These are phyloP conservation scores for Phoxinus dragarum DNA, from an alignment of 2,797 vertebrate species.

Conservation along the genomic window DNA sequence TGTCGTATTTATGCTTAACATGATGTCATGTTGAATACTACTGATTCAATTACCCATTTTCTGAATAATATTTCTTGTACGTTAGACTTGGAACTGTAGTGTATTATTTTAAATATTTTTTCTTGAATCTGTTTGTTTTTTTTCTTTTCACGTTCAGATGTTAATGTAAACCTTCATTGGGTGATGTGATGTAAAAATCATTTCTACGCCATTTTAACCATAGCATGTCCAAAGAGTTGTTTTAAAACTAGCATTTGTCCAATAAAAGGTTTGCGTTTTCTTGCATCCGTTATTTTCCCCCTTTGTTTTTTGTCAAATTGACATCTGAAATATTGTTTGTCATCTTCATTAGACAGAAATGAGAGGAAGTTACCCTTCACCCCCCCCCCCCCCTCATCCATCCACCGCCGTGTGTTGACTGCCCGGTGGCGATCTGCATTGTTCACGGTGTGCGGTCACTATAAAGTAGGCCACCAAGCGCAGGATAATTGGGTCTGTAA, in stretches of 20 bases:
- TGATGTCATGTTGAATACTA: conserved; percentile 14
- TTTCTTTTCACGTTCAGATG: neutral
- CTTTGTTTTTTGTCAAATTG: neutral
- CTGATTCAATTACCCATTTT: neutral
- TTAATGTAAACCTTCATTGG: neutral
- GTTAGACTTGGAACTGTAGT: neutral
- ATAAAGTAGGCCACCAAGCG: conserved; percentile 77
- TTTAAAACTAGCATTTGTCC: neutral
- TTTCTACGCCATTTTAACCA: neutral
- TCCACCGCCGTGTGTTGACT: neutral
- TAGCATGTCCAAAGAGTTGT: neutral
- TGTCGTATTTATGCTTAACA: neutral
- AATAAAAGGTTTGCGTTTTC: conserved; percentile 6
- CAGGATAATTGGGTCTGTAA: conserved; percentile 75
- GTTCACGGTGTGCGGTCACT: conserved; percentile 59
- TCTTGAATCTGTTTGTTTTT: neutral
- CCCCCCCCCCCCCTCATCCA: neutral
- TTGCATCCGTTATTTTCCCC: neutral
- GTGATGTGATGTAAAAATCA: too few relatives aligned
- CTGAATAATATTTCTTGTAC: neutral
- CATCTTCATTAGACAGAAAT: neutral
- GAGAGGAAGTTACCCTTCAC: neutral
- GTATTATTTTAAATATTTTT: neutral
- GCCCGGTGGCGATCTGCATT: conserved; percentile 12
- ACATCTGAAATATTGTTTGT: neutral